Evolutionary conservation across 2,888 invertebrate genomes (phyloP).

Genomic region (Drosophila mayaguana): DNA sequence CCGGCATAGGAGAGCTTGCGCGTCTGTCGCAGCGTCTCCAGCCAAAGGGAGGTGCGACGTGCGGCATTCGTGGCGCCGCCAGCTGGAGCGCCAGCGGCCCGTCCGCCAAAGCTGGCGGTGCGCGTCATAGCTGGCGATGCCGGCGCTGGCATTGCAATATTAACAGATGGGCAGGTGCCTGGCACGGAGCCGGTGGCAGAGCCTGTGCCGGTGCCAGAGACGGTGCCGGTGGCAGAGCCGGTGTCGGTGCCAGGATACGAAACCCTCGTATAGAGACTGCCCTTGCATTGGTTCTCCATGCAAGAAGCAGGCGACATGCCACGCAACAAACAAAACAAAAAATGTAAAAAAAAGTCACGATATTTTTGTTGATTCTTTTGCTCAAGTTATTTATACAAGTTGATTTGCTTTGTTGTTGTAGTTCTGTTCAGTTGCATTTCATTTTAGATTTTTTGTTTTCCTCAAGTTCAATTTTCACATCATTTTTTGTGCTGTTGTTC

Average conservation of each 20-base stretch:
- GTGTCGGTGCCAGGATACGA: conserved; percentile 32
- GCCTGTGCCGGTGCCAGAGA: conserved; percentile 17
- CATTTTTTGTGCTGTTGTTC: neutral
- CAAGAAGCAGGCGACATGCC: conserved; percentile 76
- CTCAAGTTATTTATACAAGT: neutral
- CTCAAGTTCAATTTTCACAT: conserved; percentile 10
- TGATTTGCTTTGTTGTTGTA: neutral
- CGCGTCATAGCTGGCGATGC: conserved; percentile 60
- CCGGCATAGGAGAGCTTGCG: conserved; percentile 70
- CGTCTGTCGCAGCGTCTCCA: conserved; percentile 72
- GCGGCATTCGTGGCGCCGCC: conserved; percentile 49
- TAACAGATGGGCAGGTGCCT: conserved; percentile 34
- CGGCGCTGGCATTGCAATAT: conserved; percentile 44
- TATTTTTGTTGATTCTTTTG: neutral
- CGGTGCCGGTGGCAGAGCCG: conserved; percentile 19
- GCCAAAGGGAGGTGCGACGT: conserved; percentile 74
- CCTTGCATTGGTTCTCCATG: conserved; percentile 69
- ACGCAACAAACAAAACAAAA: conserved; percentile 30
- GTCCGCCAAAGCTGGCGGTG: conserved; percentile 62
- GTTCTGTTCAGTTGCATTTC: neutral
- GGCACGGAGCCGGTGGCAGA: conserved; percentile 15
- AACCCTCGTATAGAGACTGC: conserved; percentile 53
- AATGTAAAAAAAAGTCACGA: conserved; percentile 7
- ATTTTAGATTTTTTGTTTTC: neutral
- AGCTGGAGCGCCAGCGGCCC: conserved; percentile 11